Percentiles rank a stretch among this genome's conserved stretches.
These are phyloP conservation scores for Spodoptera exigua DNA, from an alignment of 2,888 invertebrate genomes.

Conservation along the genomic window DNA sequence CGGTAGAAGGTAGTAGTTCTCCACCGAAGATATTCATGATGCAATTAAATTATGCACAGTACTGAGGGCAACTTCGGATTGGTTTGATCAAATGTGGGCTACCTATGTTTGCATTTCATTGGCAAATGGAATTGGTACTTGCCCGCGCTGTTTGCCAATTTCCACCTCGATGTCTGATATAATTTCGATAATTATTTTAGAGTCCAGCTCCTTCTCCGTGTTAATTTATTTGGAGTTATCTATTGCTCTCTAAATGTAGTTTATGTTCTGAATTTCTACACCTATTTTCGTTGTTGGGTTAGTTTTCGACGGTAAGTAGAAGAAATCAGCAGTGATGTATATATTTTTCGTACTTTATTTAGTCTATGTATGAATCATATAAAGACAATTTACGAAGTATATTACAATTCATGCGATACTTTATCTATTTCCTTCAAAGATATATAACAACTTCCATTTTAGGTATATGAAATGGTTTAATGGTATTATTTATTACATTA, in stretches of 20 bases:
- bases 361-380: too few species aligned
- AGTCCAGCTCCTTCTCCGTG: constrained; percentile 19
- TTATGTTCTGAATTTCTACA: constrained; percentile 6
- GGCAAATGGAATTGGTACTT: constrained; percentile 70
- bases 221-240: constrained; percentile 10
- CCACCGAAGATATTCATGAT: constrained; percentile 61
- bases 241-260: constrained; percentile 19
- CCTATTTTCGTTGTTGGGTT: constrained; percentile 21
- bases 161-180: constrained; percentile 62
- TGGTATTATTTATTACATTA: too few species aligned
- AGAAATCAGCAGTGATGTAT: too few species aligned
- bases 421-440: too few species aligned
- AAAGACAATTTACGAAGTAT: too few species aligned
- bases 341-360: too few species aligned
- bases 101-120: constrained; percentile 76
- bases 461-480: too few species aligned
- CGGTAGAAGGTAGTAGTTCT: constrained; percentile 42
- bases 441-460: too few species aligned
- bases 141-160: constrained; percentile 63
- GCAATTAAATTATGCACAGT: constrained; percentile 67
- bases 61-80: constrained; percentile 59
- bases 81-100: constrained; percentile 67
- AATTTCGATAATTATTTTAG: constrained; percentile 66
- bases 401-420: too few species aligned
- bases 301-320: too few species aligned